Conservation (phyloP, 2,797 vertebrate genomes). For the Pseudomugil tenellus region DNA sequence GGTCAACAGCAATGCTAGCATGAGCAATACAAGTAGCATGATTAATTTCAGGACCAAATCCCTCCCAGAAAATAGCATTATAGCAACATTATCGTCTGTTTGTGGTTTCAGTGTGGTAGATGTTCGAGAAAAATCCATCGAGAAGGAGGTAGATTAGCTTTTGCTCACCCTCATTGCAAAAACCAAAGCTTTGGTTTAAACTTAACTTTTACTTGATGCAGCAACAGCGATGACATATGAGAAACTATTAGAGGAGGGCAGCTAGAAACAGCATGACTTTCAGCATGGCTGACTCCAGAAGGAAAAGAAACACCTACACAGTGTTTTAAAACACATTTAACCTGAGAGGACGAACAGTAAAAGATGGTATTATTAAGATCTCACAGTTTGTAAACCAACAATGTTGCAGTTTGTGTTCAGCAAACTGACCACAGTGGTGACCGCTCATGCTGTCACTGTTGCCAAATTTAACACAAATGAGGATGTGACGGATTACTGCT, state of each 20-base stretch:
- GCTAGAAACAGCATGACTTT: not conserved
- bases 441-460: not conserved
- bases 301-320: not conserved
- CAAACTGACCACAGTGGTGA: constrained; percentile 10
- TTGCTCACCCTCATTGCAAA: not conserved
- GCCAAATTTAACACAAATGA: constrained; percentile 30
- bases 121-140: not conserved
- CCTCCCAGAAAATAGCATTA: not conserved
- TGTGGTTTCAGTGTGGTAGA: not conserved
- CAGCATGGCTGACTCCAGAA: not conserved
- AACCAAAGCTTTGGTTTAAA: not conserved
- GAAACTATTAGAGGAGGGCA: not conserved
- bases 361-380: not conserved
- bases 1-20: not conserved
- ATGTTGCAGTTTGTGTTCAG: not conserved
- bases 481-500: constrained; percentile 30
- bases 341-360: not conserved
- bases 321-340: not conserved
- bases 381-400: not conserved
- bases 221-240: not conserved
- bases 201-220: not conserved
- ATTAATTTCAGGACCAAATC: too few relatives aligned
- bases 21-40: too few relatives aligned
- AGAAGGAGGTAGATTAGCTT: not conserved
- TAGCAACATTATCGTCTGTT: not conserved